Evolutionary conservation across 2,113 vertebrate species (phyloP), one percentile per base, ranked within the genome.

Genomic region (Anas platyrhynchos): DNA sequence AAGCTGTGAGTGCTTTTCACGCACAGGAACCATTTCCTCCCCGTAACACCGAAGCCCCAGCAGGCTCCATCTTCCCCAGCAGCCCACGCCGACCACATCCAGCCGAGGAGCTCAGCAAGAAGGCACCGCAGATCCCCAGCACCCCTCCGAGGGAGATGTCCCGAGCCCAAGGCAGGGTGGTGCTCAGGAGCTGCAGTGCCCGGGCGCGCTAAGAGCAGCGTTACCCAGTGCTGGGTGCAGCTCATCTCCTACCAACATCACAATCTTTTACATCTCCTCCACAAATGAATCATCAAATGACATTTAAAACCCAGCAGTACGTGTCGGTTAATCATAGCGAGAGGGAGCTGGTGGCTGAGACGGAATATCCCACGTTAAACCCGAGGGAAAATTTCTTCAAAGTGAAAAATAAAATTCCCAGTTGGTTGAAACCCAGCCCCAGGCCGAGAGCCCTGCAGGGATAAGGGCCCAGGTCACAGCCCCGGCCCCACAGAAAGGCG

Each of bases 231-330:
- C 9, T 4, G 50, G 69, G 77, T 23, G 68, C 95, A 82, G 80
- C 20, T 4, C 86, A 61, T 7, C 17, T 27, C 14, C 56, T 71
- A 79, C 38, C 13, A 61, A 50, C 85, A 43, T 81, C 55, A 1
- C 2, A 0, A 54, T 87, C 78, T 84, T 73, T 22, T n/a, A 46
- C 52, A 48, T 90, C 87, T 87, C 88, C 95, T 88, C 8, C 95
- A 95, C 86, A 55, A 61, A 93, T 94, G 95, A 93, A 93, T 96
- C 95, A 97, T 34, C 92, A n/a, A 76, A 38, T 66, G 92, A 94
- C 91, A 93, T 92, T 96, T 93, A 22, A 81, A 84, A 94, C 7
- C 63, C 91, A 93, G 84, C 94, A 86, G 38, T 41, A 87, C 25
- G 55, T 58, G 93, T 23, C 3, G 2, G 69, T 90, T 97, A 84